Base-by-base conservation (phyloP, 1,140 invertebrate genomes). In the Amyelois transitella region DNA sequence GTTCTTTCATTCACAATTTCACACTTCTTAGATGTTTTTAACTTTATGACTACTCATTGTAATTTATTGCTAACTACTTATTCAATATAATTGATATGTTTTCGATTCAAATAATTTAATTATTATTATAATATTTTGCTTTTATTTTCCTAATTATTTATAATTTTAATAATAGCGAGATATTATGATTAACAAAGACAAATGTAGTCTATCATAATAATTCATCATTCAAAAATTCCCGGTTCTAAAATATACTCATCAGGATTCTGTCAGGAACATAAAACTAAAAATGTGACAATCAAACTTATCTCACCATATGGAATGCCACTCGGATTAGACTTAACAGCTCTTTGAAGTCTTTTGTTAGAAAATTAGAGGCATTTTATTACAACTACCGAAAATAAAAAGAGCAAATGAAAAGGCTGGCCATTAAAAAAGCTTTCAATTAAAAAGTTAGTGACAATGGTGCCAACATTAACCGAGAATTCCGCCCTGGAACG, bases 401-500 rank as follows among this genome's bases (percentile, higher is more conserved):
- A 62, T 73, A 75, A 77, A 79, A 79, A 72, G 64, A 69, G 45
- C 60, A 66, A 45, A 51, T 55, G 71, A 71, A 76, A 75, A 62
- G 73, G 66, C 75, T 66, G 75, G 78, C 79, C 74, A 74, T 72
- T 75, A 79, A 82, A 80, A 85, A 83, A 77, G 73, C 70, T 66
- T 80, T 84, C 76, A 85, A 87, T 85, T 85, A 87, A 82, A 84
- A 76, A 78, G 72, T 77, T 78, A 84, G 84, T 78, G 80, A 84
- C 84, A 86, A 81, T 84, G 70, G 66, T 73, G 71, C 72, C 71
- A 77, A 72, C 75, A 72, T 82, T 72, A 77, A 82, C 69, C 64
- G 66, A 72, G 63, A 55, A 77, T 81, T 79, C 74, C 69, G 62
- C 56, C 62, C 54, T 51, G 51, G 51, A 51, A 58, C 58, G 63